Base-by-base conservation (phyloP, 2,888 invertebrate genomes). In the Sarcophaga rosellei region DNA sequence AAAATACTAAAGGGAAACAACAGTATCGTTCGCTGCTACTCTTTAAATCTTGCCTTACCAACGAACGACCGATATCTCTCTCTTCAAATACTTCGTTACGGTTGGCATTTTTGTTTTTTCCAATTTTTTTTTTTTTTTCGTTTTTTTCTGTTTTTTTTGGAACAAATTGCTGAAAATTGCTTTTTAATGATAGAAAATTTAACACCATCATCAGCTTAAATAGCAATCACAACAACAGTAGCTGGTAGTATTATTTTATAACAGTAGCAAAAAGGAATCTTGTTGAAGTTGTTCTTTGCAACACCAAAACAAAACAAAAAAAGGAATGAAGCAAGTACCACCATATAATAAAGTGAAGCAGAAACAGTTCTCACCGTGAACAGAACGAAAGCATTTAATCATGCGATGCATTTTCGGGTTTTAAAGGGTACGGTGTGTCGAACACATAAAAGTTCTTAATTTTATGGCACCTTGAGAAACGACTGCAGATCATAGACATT, bases 151-250 rank as follows among this genome's bases (percentile, higher is more conserved):
- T 61, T 61, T 44, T 59, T 70, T 77, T 72, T 76, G 63, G 20
- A 75, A 84, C 86, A 88, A 88, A 86, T 88, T 88, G 84, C 59
- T 85, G 73, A 85, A 88, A 88, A 88, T 88, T 88, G 81, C 85
- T 86, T 88, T 88, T 88, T 88, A 88, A 88, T 86, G 88, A 87
- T 88, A 77, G 86, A 78, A 84, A 80, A 88, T 81, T 87, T 86
- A 85, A 87, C 88, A 87, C 84, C 87, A 84, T 77, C 77, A 82
- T 76, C 75, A 53, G 47, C 63, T 65, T 17, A 20, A 35, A 76
- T 62, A 76, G 59, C 69, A 85, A 87, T 80, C 81, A 61, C 77
- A 80, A n/a, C 72, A 73, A 65, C 73, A 59, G 17, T 23, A 53
- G 74, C 65, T 70, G 20, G 59, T 21, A 11, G 15, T 66, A 10